Percentiles rank a stretch among this genome's conserved stretches.
phyloP scores from a whole-genome alignment of 1,140 invertebrate species.

The Cryptotermes secundus region DNA sequence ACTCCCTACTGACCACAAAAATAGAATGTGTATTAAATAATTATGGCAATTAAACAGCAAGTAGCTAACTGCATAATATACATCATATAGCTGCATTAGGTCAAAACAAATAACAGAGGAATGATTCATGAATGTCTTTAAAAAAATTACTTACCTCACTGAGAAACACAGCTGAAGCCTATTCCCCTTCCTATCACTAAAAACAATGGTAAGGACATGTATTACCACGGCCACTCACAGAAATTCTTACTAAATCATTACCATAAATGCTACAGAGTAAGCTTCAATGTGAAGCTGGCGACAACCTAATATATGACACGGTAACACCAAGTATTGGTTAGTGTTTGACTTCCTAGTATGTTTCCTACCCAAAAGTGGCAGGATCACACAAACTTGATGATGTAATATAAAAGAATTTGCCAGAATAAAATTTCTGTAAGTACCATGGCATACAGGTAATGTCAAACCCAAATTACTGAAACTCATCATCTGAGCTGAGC shows the following conservation, averaged over 20 bases:
- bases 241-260: not conserved
- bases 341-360: not conserved
- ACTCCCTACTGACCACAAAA: not conserved
- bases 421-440: not conserved
- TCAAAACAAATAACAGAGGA: not conserved
- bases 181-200: not conserved
- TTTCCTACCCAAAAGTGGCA: not conserved
- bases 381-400: not conserved
- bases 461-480: conserved; percentile 64
- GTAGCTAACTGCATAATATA: not conserved
- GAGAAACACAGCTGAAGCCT: not conserved
- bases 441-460: not conserved
- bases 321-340: not conserved
- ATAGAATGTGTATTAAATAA: not conserved
- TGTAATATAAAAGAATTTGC: not conserved
- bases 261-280: not conserved
- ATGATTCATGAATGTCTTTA: not conserved
- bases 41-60: not conserved
- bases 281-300: not conserved
- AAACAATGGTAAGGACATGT: not conserved
- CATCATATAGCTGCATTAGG: not conserved
- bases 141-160: not conserved
- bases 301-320: not conserved
- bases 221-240: not conserved
- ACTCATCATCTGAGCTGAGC: conserved; percentile 95